A percentile compares a stretch with the other conserved stretches of the same genome.
These are phyloP conservation scores for Paradisaea rubra DNA, from an alignment of 2,113 vertebrate species.

Conservation along the genomic window DNA sequence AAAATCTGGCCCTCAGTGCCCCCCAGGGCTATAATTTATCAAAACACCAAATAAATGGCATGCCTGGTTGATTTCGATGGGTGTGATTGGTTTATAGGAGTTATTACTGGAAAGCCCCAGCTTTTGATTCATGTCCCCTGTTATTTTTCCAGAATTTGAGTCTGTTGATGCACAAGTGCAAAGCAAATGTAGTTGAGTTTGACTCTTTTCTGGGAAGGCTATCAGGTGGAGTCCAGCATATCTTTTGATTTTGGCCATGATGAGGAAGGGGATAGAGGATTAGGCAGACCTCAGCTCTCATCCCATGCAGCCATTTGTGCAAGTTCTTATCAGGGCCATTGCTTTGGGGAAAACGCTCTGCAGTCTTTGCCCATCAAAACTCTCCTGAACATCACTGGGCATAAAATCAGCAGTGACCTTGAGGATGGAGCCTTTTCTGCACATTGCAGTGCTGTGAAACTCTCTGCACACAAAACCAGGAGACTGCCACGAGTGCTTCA, in stretches of 20 bases:
- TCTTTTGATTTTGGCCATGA: background rate
- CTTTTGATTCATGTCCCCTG: background rate
- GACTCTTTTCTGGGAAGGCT: background rate
- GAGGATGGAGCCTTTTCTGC: background rate
- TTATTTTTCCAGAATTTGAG: background rate
- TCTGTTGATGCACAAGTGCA: background rate
- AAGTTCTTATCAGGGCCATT: background rate
- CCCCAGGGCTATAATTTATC: conserved; percentile 33
- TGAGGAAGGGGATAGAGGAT: background rate
- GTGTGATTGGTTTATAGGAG: conserved; percentile 3
- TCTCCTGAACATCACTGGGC: background rate
- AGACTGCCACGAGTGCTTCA: background rate
- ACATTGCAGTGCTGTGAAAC: background rate
- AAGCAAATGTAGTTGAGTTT: background rate
- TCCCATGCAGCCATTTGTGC: background rate
- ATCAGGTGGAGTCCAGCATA: background rate
- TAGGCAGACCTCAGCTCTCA: background rate
- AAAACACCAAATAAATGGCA: conserved; percentile 46
- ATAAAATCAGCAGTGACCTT: background rate
- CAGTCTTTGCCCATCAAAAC: background rate
- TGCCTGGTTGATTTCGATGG: background rate
- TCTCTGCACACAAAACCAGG: background rate
- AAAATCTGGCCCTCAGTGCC: background rate
- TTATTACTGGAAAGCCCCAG: conserved; percentile 7
- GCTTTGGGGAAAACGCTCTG: background rate